Evolutionary conservation across 2,888 invertebrate genomes (phyloP).

Genomic region (Anticlea derivata): DNA sequence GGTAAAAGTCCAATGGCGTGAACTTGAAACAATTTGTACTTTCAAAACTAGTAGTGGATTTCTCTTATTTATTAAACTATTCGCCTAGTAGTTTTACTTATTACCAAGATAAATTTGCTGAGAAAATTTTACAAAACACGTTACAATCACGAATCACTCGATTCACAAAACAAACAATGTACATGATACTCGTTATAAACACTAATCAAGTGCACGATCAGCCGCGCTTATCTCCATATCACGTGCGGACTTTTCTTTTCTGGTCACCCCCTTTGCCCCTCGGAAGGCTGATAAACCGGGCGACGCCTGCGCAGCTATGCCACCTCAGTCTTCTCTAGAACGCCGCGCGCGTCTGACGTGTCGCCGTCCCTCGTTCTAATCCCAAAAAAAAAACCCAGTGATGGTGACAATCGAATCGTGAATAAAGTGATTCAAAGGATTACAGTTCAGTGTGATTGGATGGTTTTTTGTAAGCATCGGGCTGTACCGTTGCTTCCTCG

Average conservation of each 20-base stretch:
- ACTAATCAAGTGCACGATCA: constrained; percentile 46
- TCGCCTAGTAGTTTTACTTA: no score
- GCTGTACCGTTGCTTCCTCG: constrained; percentile 74
- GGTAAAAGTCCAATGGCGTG: no score
- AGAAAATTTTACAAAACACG: background rate
- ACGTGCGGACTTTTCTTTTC: constrained; percentile 74
- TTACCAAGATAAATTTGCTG: no score
- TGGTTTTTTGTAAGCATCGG: constrained; percentile 49
- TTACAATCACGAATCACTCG: background rate
- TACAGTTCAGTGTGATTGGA: constrained; percentile 40
- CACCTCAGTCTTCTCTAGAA: constrained; percentile 67
- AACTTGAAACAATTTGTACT: no score
- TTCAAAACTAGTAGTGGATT: no score
- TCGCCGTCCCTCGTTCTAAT: constrained; percentile 33
- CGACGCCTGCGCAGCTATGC: constrained; percentile 70
- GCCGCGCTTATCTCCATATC: constrained; percentile 63
- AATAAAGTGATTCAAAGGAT: constrained; percentile 37
- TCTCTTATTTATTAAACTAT: no score
- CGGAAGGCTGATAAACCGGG: constrained; percentile 75
- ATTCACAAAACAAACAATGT: constrained; percentile 36
- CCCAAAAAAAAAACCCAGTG: constrained; percentile 49
- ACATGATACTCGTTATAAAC: constrained; percentile 18
- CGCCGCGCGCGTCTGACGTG: constrained; percentile 56
- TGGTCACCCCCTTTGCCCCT: constrained; percentile 61
- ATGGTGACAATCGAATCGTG: constrained; percentile 46